phyloP scores from a whole-genome alignment of 2,797 vertebrate genomes.

The Pelochelys cantorii region DNA sequence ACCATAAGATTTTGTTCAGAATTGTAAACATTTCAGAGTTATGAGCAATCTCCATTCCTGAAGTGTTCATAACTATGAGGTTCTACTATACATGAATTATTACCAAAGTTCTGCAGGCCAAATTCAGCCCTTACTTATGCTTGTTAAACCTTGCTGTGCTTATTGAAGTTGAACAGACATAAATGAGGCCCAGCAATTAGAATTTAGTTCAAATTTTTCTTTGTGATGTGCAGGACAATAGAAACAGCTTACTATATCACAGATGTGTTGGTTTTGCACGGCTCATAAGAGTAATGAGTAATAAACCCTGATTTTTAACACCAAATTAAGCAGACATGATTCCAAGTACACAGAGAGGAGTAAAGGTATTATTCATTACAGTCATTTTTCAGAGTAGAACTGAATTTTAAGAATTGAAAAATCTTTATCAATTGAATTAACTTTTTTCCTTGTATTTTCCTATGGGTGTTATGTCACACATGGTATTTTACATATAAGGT shows the following conservation, averaged over 20 bases:
- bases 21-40: too few species aligned
- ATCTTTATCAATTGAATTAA: background rate
- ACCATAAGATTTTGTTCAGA: too few species aligned
- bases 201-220: background rate
- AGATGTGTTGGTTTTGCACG: background rate
- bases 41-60: too few species aligned
- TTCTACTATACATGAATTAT: too few species aligned
- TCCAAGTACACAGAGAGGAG: background rate
- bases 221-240: background rate
- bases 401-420: background rate
- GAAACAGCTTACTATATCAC: background rate
- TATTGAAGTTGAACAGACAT: background rate
- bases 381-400: background rate
- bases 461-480: background rate
- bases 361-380: background rate
- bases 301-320: background rate
- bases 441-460: background rate
- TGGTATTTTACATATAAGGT: background rate
- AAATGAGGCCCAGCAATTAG: background rate
- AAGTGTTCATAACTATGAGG: background rate
- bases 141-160: background rate
- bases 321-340: background rate
- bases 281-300: background rate
- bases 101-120: background rate
- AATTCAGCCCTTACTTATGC: background rate